Conservation (phyloP, 2,113 vertebrate genomes). For the Otis tarda region DNA sequence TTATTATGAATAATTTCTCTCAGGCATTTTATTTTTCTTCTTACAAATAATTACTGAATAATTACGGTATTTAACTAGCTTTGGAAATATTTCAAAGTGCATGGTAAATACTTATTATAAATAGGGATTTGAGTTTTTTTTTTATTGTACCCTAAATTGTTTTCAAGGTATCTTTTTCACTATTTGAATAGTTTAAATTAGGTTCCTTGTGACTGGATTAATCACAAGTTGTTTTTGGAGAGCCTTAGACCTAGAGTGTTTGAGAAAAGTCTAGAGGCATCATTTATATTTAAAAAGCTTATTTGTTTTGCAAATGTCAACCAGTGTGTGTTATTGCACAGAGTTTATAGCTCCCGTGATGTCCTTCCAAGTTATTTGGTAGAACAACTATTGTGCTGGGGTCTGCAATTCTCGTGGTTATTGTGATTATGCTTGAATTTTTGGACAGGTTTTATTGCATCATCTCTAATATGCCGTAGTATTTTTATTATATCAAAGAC, state of each 20-base stretch:
- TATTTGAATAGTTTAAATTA: not conserved
- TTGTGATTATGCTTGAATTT: not conserved
- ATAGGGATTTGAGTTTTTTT: not conserved
- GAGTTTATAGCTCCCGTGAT: not conserved
- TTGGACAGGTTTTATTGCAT: not conserved
- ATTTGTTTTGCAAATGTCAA: not conserved
- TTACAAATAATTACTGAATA: not conserved
- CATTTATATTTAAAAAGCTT: not conserved
- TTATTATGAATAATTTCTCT: not conserved
- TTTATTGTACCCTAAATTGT: not conserved
- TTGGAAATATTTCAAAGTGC: not conserved
- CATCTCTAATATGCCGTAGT: not conserved
- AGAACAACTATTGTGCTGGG: not conserved
- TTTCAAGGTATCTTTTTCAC: not conserved
- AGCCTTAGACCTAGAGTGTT: not conserved
- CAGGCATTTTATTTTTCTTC: not conserved
- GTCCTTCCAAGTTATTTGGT: not conserved
- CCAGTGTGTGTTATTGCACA: not conserved
- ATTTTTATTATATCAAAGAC: not conserved
- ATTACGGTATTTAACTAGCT: not conserved
- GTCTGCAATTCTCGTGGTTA: not conserved
- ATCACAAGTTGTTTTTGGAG: not conserved
- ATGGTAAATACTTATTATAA: not conserved
- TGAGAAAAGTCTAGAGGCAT: not conserved
- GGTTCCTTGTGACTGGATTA: not conserved